Percentiles rank a stretch among this genome's conserved stretches.
These are phyloP conservation scores for Seira musarum DNA, from an alignment of 2,888 invertebrate genomes.

Conservation along the genomic window DNA sequence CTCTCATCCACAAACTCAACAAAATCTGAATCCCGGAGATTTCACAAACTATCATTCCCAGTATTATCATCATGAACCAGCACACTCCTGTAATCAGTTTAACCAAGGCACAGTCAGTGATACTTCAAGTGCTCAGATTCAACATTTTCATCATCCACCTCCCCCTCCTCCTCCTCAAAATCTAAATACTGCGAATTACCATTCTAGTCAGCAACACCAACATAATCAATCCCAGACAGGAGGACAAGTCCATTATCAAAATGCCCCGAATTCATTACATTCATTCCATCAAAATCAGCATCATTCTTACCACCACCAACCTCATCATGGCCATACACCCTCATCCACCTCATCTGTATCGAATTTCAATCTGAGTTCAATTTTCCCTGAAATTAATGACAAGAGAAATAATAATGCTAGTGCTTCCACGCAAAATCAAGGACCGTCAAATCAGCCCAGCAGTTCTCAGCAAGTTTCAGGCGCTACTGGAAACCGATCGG, in stretches of 20 bases:
- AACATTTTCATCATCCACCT: neutral
- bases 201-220: too few species aligned
- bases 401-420: conserved; percentile 65
- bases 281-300: too few species aligned
- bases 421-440: too few species aligned
- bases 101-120: neutral
- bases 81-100: neutral
- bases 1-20: too few species aligned
- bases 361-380: conserved; percentile 87
- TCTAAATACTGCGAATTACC: too few species aligned
- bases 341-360: conserved; percentile 73
- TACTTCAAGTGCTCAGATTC: neutral
- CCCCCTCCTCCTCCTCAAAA: too few species aligned
- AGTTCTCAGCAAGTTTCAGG: too few species aligned
- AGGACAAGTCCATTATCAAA: too few species aligned
- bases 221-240: conserved; percentile 14
- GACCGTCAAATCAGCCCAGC: too few species aligned
- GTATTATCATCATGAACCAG: too few species aligned
- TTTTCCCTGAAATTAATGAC: conserved; percentile 87
- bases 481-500: neutral
- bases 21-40: too few species aligned
- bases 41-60: too few species aligned
- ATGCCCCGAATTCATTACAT: conserved; percentile 22
- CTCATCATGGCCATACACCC: conserved; percentile 41
- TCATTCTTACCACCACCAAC: conserved; percentile 41